These are phyloP conservation scores for Tipula confusa DNA, from an alignment of 2,888 invertebrate species.

Conservation along the genomic window DNA sequence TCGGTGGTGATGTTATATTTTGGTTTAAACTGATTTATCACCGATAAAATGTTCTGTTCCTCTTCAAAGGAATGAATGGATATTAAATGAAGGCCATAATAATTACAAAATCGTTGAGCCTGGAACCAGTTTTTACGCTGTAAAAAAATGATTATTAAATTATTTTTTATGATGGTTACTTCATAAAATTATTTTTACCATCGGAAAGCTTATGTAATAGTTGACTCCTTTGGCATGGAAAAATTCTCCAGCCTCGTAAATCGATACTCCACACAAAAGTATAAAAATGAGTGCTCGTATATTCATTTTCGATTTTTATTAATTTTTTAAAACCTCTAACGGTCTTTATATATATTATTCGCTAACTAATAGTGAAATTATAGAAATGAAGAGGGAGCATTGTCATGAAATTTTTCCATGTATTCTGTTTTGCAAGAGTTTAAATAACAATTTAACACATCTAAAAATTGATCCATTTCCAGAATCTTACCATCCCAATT, in stretches of 20 bases:
- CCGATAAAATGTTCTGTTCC: neutral
- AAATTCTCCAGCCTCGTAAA: neutral
- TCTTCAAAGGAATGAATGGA: neutral
- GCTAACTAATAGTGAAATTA: too few relatives aligned
- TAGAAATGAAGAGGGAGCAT: too few relatives aligned
- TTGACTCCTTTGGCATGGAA: neutral
- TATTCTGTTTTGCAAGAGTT: too few relatives aligned
- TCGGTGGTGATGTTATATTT: neutral
- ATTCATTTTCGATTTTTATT: too few relatives aligned
- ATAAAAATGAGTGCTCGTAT: neutral
- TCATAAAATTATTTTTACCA: neutral
- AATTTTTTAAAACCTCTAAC: too few relatives aligned
- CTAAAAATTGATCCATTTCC: neutral
- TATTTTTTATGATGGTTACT: neutral
- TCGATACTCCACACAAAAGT: neutral
- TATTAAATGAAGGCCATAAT: neutral
- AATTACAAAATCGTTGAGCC: neutral
- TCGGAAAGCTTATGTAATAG: neutral
- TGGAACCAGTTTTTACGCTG: neutral
- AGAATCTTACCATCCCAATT: neutral
- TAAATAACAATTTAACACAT: too few relatives aligned
- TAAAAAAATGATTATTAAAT: neutral
- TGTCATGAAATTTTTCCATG: too few relatives aligned
- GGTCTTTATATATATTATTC: too few relatives aligned
- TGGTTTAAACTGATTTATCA: neutral